phyloP scores from a whole-genome alignment of 2,797 vertebrate species.

The Neoniphon sammara region DNA sequence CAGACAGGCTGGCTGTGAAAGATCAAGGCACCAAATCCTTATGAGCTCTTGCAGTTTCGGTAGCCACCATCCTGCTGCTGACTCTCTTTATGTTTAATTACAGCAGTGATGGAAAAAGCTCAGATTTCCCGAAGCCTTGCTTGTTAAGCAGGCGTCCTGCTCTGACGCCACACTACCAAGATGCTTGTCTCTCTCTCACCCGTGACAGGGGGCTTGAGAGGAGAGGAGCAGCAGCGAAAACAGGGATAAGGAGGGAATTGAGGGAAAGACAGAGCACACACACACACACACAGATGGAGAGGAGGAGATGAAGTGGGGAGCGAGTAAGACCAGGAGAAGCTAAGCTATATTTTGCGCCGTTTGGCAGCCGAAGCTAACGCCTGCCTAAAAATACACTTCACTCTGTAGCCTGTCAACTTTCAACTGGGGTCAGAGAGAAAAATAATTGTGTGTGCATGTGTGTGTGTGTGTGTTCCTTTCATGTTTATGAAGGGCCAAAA shows the following conservation, averaged over 20 bases:
- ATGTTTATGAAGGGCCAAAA: constrained; percentile 55
- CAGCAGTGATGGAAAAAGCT: constrained; percentile 63
- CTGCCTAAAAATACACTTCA: constrained; percentile 79
- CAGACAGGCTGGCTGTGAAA: constrained; percentile 75
- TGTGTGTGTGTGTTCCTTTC: constrained; percentile 43
- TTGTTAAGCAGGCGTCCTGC: constrained; percentile 48
- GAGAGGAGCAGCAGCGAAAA: neutral
- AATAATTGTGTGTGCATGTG: constrained; percentile 44
- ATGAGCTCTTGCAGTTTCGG: constrained; percentile 55
- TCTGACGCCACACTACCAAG: neutral
- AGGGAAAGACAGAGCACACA: constrained; percentile 15
- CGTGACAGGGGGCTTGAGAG: constrained; percentile 26
- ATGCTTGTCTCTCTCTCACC: constrained; percentile 25
- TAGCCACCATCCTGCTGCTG: constrained; percentile 55
- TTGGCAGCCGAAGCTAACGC: constrained; percentile 76
- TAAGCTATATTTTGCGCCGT: constrained; percentile 75
- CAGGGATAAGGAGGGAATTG: constrained; percentile 14
- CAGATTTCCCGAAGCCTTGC: constrained; percentile 54
- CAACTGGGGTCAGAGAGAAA: constrained; percentile 70
- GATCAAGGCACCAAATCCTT: constrained; percentile 70
- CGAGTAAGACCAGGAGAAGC: constrained; percentile 60
- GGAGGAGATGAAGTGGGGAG: constrained; percentile 32
- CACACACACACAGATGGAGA: constrained; percentile 11
- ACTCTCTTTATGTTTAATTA: constrained; percentile 72
- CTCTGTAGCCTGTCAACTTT: constrained; percentile 74